phyloP scores from a whole-genome alignment of 2,888 invertebrate species.

The Epinotia nisella region DNA sequence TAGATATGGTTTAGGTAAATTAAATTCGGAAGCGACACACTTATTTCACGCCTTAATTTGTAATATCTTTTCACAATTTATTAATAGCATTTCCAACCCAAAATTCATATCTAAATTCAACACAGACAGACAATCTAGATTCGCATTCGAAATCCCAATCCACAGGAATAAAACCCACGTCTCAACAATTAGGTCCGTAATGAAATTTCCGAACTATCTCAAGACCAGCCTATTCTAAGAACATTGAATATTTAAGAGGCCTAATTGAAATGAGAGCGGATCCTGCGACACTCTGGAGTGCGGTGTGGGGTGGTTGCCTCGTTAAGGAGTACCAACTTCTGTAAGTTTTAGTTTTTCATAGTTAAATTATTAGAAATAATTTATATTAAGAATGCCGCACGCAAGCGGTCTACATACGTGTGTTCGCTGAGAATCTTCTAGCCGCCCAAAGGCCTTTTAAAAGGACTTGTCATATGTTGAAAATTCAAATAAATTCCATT shows the following conservation, averaged over 20 bases:
- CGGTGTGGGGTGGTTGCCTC: conserved; percentile 59
- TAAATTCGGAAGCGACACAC: too few relatives aligned
- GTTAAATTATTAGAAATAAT: neutral
- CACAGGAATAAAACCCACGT: conserved; percentile 63
- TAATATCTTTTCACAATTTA: neutral
- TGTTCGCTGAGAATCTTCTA: too few relatives aligned
- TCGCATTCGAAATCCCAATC: neutral
- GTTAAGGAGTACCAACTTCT: neutral
- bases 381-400: too few relatives aligned
- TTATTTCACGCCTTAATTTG: neutral
- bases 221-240: conserved; percentile 81
- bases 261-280: conserved; percentile 82
- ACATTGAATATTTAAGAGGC: conserved; percentile 85
- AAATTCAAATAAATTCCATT: too few relatives aligned
- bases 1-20: too few relatives aligned
- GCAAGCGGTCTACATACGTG: too few relatives aligned
- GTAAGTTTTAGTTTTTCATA: neutral
- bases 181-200: conserved; percentile 82
- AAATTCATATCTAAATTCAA: neutral
- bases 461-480: too few relatives aligned
- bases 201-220: conserved; percentile 79
- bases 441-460: too few relatives aligned
- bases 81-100: neutral
- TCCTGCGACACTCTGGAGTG: conserved; percentile 81
- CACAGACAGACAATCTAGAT: neutral